A percentile compares a stretch with the other conserved stretches of the same genome.
Evolutionary conservation across 2,113 vertebrate species (phyloP).

Genomic region (Mormyrus iriodes): DNA sequence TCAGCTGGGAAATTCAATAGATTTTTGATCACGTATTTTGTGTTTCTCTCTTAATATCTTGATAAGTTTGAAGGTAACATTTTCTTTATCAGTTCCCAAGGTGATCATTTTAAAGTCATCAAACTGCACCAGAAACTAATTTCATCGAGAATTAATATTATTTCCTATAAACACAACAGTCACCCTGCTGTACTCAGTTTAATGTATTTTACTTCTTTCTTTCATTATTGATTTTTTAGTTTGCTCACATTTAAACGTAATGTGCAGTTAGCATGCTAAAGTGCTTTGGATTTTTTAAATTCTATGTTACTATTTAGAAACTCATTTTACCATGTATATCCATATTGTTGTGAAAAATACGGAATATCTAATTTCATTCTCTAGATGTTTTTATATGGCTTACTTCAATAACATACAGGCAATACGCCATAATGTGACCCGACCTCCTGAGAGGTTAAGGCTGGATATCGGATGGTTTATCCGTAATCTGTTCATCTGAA

Average conservation of each 20-base stretch:
- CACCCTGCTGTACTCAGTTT: neutral
- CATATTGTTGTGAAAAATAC: neutral
- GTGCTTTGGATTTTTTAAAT: neutral
- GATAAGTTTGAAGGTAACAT: neutral
- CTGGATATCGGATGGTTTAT: neutral
- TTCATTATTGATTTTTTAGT: neutral
- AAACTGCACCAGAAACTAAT: neutral
- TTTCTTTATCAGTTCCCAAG: neutral
- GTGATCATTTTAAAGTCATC: neutral
- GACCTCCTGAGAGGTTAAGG: neutral
- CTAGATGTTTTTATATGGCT: neutral
- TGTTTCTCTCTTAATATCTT: neutral
- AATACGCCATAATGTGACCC: neutral
- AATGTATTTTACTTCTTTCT: neutral
- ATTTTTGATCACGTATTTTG: neutral
- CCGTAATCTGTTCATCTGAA: neutral
- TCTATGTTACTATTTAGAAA: neutral
- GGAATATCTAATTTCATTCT: neutral
- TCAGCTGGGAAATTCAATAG: neutral
- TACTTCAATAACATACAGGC: neutral
- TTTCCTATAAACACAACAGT: neutral
- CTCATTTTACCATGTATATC: neutral
- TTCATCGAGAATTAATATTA: neutral
- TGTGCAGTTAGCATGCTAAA: neutral
- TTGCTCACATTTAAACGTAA: neutral